A percentile compares a stretch with the other conserved stretches of the same genome.
phyloP scores from a whole-genome alignment of 1,140 invertebrate genomes.

The Mactra quadrangularis region DNA sequence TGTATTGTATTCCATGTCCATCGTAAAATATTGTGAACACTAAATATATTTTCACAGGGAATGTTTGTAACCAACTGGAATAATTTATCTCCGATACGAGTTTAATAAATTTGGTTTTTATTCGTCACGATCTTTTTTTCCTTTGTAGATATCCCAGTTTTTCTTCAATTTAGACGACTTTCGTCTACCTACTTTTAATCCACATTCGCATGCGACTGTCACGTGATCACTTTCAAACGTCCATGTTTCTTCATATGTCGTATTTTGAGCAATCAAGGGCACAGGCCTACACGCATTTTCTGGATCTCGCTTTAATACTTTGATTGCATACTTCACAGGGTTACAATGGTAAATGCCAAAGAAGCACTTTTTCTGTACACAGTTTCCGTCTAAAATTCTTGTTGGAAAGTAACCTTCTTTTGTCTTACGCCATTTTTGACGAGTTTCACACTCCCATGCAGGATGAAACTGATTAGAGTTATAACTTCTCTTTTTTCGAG shows the following conservation, averaged over 20 bases:
- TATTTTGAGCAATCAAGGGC: constrained; percentile 35
- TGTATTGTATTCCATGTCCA: too few relatives aligned
- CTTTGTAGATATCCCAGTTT: background rate
- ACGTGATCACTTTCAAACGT: constrained; percentile 14
- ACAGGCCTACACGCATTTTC: constrained; percentile 31
- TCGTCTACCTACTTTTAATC: constrained; percentile 21
- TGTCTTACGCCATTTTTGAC: constrained; percentile 13
- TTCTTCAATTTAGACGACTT: constrained; percentile 27
- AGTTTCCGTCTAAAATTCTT: constrained; percentile 41
- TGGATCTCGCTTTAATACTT: constrained; percentile 56
- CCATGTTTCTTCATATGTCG: constrained; percentile 50
- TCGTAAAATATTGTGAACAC: constrained; percentile 25
- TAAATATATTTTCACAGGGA: background rate
- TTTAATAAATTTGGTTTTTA: constrained; percentile 29
- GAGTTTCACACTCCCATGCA: constrained; percentile 48
- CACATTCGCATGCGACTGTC: constrained; percentile 56
- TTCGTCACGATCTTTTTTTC: background rate
- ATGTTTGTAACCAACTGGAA: constrained; percentile 19
- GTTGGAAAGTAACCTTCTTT: constrained; percentile 54
- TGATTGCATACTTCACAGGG: constrained; percentile 57
- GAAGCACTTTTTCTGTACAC: constrained; percentile 46
- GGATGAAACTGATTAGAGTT: constrained; percentile 27
- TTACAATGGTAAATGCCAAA: constrained; percentile 56
- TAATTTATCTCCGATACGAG: background rate
- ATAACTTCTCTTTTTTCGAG: constrained; percentile 29